A percentile compares a stretch with the other conserved stretches of the same genome.
Evolutionary conservation across 1,140 invertebrate species (phyloP).

Genomic region (Drosophila ironensis): DNA sequence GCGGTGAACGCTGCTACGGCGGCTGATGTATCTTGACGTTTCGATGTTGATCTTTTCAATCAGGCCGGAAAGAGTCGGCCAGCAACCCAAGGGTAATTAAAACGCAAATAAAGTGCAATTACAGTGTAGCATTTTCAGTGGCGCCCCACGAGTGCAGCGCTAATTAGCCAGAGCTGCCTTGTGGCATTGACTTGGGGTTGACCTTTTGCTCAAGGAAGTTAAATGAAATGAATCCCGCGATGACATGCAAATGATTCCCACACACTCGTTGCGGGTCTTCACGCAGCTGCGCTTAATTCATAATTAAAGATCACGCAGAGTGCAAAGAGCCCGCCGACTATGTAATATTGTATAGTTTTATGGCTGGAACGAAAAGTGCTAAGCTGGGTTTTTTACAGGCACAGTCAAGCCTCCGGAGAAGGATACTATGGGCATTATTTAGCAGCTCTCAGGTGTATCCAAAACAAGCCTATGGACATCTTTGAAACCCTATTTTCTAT

Average conservation of each 20-base stretch:
- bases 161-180: slow-evolving; percentile 33
- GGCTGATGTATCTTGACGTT: slow-evolving; percentile 5
- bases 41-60: slow-evolving; percentile 10
- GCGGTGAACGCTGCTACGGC: neutral
- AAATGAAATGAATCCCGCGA: slow-evolving; percentile 23
- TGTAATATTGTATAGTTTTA: slow-evolving; percentile 8
- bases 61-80: neutral
- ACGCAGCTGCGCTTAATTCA: slow-evolving; percentile 38
- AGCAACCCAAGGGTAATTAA: slow-evolving; percentile 11
- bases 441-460: too few species aligned
- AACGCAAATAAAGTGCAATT: slow-evolving; percentile 35
- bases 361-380: slow-evolving; percentile 8
- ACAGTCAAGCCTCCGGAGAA: neutral
- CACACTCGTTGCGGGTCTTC: slow-evolving; percentile 16
- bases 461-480: too few species aligned
- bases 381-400: neutral
- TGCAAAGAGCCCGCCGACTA: slow-evolving; percentile 18
- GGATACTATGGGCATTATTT: too few species aligned
- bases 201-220: slow-evolving; percentile 37
- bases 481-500: too few species aligned
- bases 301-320: slow-evolving; percentile 48
- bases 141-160: slow-evolving; percentile 22
- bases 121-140: slow-evolving; percentile 25
- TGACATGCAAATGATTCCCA: slow-evolving; percentile 43
- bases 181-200: slow-evolving; percentile 50